These are phyloP conservation scores for Abscondita cerata DNA, from an alignment of 2,888 invertebrate genomes.

Conservation along the genomic window DNA sequence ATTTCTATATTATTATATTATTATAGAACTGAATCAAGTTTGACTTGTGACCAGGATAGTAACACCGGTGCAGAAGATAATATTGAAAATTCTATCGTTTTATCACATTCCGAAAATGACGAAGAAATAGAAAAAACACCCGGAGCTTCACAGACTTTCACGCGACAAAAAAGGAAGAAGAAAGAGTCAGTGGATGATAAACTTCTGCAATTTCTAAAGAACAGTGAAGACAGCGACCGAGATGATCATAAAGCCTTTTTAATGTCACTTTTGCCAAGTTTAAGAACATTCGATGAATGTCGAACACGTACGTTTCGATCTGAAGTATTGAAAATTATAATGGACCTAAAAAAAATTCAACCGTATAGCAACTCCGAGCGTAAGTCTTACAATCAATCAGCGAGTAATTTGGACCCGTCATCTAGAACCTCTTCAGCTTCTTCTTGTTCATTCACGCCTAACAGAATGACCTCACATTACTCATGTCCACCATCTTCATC, in stretches of 20 bases:
- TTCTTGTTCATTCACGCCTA: not conserved
- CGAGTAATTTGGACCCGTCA: not conserved
- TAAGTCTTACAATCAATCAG: not conserved
- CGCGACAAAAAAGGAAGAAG: not conserved
- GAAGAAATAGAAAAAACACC: not conserved
- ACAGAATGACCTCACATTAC: not conserved
- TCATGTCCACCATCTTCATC: too few species aligned
- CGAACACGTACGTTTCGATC: not conserved
- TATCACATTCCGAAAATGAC: not conserved
- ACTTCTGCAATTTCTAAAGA: not conserved
- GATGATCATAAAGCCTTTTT: not conserved
- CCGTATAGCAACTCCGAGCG: not conserved
- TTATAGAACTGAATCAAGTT: not conserved
- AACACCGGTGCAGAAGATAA: not conserved
- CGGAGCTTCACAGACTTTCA: not conserved
- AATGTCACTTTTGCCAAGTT: not conserved
- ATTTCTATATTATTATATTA: not conserved
- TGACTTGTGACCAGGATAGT: not conserved
- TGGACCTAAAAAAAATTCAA: not conserved
- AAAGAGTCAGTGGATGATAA: not conserved
- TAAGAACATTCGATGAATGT: not conserved
- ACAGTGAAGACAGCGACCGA: not conserved
- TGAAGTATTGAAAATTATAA: not conserved
- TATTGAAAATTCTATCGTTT: not conserved
- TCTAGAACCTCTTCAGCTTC: not conserved